A percentile compares a stretch with the other conserved stretches of the same genome.
phyloP scores from a whole-genome alignment of 2,113 vertebrate species.

The Caracal caracal region DNA sequence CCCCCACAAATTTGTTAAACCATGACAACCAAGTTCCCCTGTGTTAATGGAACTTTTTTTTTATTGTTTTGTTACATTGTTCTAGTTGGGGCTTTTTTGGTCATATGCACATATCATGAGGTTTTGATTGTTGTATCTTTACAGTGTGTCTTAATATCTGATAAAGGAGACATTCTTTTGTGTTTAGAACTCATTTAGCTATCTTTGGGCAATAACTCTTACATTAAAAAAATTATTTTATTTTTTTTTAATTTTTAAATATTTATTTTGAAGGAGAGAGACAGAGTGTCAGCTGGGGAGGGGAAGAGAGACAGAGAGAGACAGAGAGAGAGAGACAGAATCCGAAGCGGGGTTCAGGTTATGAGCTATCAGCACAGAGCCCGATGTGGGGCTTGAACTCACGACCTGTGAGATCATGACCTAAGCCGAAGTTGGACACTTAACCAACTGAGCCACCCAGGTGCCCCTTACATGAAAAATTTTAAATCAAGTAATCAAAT shows the following conservation, averaged over 20 bases:
- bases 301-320: too few species aligned
- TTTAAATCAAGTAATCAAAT: neutral
- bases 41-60: neutral
- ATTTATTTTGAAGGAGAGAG: too few species aligned
- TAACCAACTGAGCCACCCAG: too few species aligned
- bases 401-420: too few species aligned
- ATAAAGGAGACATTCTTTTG: neutral
- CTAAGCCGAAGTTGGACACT: too few species aligned
- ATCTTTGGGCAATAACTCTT: neutral
- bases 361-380: too few species aligned
- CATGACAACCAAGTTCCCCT: neutral
- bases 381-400: too few species aligned
- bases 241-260: too few species aligned
- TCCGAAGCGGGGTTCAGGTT: too few species aligned
- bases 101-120: neutral
- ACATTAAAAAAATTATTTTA: neutral
- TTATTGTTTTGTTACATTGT: neutral
- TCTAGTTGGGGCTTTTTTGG: neutral
- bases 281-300: too few species aligned
- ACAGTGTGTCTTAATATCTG: neutral
- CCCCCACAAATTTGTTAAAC: neutral
- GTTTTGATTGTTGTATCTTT: neutral
- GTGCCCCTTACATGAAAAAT: neutral
- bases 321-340: too few species aligned
- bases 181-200: neutral